Evolutionary conservation across 2,797 vertebrate species (phyloP).

Genomic region (Triplophysa yarkandensis): DNA sequence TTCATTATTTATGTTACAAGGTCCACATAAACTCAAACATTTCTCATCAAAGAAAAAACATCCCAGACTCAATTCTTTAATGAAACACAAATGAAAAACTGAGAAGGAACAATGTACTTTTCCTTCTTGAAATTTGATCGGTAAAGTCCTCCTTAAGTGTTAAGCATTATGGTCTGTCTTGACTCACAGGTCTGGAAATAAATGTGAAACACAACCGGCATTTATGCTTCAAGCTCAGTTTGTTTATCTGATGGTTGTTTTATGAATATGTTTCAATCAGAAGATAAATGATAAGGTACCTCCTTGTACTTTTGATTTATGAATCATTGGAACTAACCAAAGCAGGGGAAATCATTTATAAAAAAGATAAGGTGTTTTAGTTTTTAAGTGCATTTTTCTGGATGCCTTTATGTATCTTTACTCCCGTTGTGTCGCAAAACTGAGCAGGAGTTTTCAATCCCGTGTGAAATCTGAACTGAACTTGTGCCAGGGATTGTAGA

Average conservation of each 20-base stretch:
- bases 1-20: too few species aligned
- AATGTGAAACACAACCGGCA: neutral
- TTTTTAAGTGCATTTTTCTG: neutral
- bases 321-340: neutral
- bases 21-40: too few species aligned
- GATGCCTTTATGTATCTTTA: neutral
- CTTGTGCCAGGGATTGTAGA: neutral
- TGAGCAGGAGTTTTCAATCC: neutral
- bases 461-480: neutral
- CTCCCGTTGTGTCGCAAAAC: too few species aligned
- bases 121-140: too few species aligned
- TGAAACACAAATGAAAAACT: too few species aligned
- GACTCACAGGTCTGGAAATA: constrained; percentile 1
- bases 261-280: neutral
- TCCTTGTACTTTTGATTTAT: constrained; percentile 2
- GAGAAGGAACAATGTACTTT: too few species aligned
- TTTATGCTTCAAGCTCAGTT: neutral
- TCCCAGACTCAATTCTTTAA: too few species aligned
- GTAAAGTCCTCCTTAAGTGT: constrained; percentile 15
- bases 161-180: neutral
- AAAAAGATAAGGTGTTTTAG: neutral
- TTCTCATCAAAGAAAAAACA: too few species aligned
- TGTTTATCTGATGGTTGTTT: neutral
- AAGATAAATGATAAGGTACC: neutral
- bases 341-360: neutral